Conservation (phyloP, 2,113 vertebrate genomes). For the Myanophis thanlyinensis region DNA sequence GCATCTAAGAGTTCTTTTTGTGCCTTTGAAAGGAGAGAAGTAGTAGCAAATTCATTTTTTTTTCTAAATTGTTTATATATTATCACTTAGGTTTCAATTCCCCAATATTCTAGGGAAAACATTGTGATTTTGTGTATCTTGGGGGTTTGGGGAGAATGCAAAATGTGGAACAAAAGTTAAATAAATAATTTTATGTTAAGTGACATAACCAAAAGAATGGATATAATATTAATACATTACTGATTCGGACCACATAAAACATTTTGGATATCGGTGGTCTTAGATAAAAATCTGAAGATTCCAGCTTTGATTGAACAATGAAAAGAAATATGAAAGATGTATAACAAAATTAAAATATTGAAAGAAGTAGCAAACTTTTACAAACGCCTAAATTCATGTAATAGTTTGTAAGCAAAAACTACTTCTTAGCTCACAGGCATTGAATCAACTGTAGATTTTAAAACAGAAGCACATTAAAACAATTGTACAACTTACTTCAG, state of each 20-base stretch:
- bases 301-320: not conserved
- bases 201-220: not conserved
- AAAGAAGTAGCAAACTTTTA: not conserved
- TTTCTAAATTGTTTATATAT: not conserved
- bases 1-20: constrained; percentile 95
- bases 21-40: constrained; percentile 69
- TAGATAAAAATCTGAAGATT: not conserved
- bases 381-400: not conserved
- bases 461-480: not conserved
- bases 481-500: constrained; percentile 76
- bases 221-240: not conserved
- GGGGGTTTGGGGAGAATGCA: not conserved
- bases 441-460: not conserved
- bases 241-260: not conserved
- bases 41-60: not conserved
- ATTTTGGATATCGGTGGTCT: not conserved
- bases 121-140: not conserved
- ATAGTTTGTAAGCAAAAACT: not conserved
- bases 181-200: not conserved
- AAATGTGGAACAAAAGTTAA: not conserved
- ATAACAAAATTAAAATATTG: not conserved
- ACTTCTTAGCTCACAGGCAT: not conserved
- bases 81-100: not conserved
- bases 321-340: not conserved
- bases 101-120: not conserved